Conservation (phyloP, 1,140 invertebrate species). For the Drosophila nannoptera region DNA sequence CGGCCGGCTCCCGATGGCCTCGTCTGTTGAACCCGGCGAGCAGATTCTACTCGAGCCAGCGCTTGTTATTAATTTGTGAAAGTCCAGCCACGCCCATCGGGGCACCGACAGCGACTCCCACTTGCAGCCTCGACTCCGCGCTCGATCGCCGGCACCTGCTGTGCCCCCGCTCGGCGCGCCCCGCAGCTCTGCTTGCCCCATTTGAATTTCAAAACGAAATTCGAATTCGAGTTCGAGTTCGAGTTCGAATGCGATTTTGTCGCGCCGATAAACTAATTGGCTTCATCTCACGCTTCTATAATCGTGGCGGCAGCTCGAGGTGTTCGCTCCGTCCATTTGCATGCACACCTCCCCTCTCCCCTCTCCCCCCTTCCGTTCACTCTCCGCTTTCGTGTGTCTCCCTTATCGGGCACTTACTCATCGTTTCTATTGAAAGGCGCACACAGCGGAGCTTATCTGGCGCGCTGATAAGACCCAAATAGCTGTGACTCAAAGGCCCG, state of each 20-base stretch:
- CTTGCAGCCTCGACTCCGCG: not conserved
- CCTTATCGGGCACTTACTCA: slow-evolving; percentile 28
- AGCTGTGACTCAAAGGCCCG: slow-evolving; percentile 29
- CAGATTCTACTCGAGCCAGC: slow-evolving; percentile 38
- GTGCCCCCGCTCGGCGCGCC: too few species aligned
- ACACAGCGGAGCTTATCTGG: slow-evolving; percentile 27
- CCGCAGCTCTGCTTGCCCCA: too few species aligned
- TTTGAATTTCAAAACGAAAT: slow-evolving; percentile 66
- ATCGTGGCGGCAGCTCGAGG: slow-evolving; percentile 31
- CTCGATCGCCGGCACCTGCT: slow-evolving; percentile 43
- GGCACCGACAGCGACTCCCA: not conserved
- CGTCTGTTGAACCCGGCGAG: slow-evolving; percentile 59
- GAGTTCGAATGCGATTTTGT: slow-evolving; percentile 52
- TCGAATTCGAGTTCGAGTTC: slow-evolving; percentile 19
- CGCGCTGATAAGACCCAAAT: slow-evolving; percentile 33
- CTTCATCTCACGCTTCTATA: slow-evolving; percentile 61
- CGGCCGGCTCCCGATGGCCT: slow-evolving; percentile 10
- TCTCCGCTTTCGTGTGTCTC: not conserved
- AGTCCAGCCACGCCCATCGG: slow-evolving; percentile 64
- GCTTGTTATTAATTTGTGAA: slow-evolving; percentile 75
- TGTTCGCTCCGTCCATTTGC: slow-evolving; percentile 43
- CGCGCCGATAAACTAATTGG: slow-evolving; percentile 70
- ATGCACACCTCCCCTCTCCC: slow-evolving; percentile 15
- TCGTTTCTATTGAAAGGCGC: slow-evolving; percentile 31
- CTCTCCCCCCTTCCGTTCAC: not conserved